Base-by-base conservation (phyloP, 2,797 vertebrate species). In the Siniperca scherzeri region DNA sequence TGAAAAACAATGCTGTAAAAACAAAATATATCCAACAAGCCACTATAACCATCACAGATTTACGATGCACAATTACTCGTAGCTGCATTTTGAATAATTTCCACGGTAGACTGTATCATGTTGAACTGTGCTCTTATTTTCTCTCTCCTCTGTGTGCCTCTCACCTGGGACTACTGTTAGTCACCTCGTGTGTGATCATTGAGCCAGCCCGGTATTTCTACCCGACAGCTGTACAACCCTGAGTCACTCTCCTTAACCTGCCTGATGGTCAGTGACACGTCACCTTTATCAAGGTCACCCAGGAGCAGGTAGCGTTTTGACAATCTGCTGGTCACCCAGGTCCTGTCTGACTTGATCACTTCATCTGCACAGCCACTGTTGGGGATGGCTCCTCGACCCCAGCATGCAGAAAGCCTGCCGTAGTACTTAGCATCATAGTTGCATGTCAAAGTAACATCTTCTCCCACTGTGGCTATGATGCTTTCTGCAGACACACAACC, bases 321-420 rank as follows among this genome's bases (percentile, higher is more conserved):
- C 48, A 50, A 19, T 50, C 46, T 17, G 14, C 46, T 48, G 46
- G 46, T 48, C 46, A 48, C 46, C 16, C 16, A 16, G 6, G 46
- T 48, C 46, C 46, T 16, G 16, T 48, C 48, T 50, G 16, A 19
- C 17, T 19, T 50, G 48, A 50, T 50, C 48, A 50, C 48, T 21
- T 50, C 48, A 50, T 19, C 17, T 8, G 5, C 7, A 21, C 48
- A 50, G 48, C 27, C 27, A 27, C 27, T 27, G 27, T 27, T 27
- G 27, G 27, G 27, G 27, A 27, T 27, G 19, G 50, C 19, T 9
- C 7, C 50, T 52, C 10, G 92, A 5, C 97, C 97, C 97, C 97
- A 98, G 93, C 97, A 98, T 42, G 91, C 46, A 4, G 94, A 70
- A 21, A 97, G 94, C 5, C 38, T 25, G 3, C 93, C 93, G 0